Conservation (phyloP, 1,140 invertebrate genomes). For the Brachionus koreanus region DNA sequence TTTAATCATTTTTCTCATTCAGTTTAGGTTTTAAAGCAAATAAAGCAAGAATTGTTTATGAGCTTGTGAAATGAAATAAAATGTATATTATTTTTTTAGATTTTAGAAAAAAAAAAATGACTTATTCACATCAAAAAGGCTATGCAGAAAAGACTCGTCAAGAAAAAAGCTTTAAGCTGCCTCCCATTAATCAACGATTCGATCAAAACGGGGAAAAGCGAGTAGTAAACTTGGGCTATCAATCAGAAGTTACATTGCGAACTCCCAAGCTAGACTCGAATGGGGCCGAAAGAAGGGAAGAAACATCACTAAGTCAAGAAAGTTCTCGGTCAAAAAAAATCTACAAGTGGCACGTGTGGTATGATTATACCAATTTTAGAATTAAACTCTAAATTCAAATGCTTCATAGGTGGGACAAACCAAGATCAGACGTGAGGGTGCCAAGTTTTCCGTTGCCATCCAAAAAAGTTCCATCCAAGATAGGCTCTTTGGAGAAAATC, state of each 20-base stretch:
- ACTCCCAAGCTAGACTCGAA: neutral
- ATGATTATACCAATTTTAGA: neutral
- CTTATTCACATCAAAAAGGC: neutral
- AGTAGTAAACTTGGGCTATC: neutral
- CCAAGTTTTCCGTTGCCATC: neutral
- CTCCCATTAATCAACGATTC: neutral
- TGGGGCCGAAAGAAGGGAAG: neutral
- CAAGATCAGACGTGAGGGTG: conserved; percentile 7
- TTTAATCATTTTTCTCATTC: neutral
- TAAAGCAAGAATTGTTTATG: neutral
- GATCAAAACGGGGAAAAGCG: neutral
- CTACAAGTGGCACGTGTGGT: conserved; percentile 24
- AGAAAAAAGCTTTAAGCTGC: neutral
- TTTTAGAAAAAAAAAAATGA: neutral
- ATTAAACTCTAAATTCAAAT: neutral
- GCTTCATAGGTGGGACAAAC: conserved; percentile 8
- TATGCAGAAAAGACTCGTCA: neutral
- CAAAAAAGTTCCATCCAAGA: conserved; percentile 29
- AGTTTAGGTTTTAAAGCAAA: neutral
- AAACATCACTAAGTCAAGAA: conserved; percentile 9
- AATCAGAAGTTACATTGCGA: neutral
- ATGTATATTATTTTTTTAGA: neutral
- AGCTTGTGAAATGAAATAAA: neutral
- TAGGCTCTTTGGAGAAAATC: conserved; percentile 28
- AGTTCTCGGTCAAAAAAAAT: conserved; percentile 18